phyloP scores from a whole-genome alignment of 2,888 invertebrate species.

The Ormyrus nitidulus region DNA sequence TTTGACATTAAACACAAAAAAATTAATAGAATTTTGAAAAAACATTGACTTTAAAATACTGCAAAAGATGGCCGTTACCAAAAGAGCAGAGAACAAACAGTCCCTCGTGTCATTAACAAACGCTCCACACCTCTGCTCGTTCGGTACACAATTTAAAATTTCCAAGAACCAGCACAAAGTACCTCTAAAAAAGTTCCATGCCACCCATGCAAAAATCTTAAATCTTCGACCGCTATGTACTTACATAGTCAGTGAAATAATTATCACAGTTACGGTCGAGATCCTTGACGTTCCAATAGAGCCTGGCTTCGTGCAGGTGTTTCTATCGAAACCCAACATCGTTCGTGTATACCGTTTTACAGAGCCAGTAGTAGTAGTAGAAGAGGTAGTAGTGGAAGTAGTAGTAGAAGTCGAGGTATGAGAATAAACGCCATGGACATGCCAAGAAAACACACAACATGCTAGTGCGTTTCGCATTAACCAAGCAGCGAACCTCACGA shows the following conservation, averaged over 20 bases:
- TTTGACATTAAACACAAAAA: no score
- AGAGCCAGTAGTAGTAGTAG: constrained; percentile 67
- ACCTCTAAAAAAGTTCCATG: constrained; percentile 16
- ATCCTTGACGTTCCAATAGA: constrained; percentile 78
- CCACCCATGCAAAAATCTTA: constrained; percentile 18
- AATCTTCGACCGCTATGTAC: constrained; percentile 61
- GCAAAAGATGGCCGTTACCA: no score
- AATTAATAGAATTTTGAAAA: no score
- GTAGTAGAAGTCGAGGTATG: constrained; percentile 53
- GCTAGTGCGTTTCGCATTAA: constrained; percentile 73
- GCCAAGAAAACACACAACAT: constrained; percentile 74
- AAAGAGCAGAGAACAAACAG: no score
- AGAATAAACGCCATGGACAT: constrained; percentile 72
- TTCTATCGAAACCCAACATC: constrained; percentile 76
- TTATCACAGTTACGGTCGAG: constrained; percentile 71
- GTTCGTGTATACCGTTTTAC: constrained; percentile 65
- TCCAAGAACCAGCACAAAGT: no score
- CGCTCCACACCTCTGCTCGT: no score
- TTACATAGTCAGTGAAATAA: constrained; percentile 71
- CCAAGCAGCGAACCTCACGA: constrained; percentile 65
- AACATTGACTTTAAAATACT: no score
- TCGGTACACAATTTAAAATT: no score
- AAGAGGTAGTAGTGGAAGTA: constrained; percentile 67
- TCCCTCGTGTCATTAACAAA: no score
- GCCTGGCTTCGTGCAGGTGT: constrained; percentile 80